phyloP scores from a whole-genome alignment of 2,113 vertebrate species.

The human (Homo sapiens) region GRCh38 chr2:80196001-80196500 shows the following conservation, averaged over 20 bases:
- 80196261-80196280: not conserved
- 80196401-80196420: not conserved
- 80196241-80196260: not conserved
- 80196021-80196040: not conserved
- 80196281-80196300: not conserved
- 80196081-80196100: not conserved
- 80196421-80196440: not conserved
- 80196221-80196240: not conserved
- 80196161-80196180: not conserved
- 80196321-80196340: not conserved
- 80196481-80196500: not conserved
- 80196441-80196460: not conserved
- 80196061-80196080: not conserved
- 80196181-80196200: conserved; percentile 7
- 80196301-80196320: not conserved
- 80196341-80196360: not conserved
- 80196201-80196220: not conserved
- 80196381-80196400: not conserved
- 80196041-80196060: not conserved
- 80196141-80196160: not conserved
- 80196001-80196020: not conserved
- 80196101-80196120: not conserved
- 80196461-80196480: not conserved
- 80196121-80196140: conserved; percentile 23
- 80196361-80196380: not conserved